phyloP scores from a whole-genome alignment of 2,888 invertebrate genomes.

The Hypsopygia costalis region DNA sequence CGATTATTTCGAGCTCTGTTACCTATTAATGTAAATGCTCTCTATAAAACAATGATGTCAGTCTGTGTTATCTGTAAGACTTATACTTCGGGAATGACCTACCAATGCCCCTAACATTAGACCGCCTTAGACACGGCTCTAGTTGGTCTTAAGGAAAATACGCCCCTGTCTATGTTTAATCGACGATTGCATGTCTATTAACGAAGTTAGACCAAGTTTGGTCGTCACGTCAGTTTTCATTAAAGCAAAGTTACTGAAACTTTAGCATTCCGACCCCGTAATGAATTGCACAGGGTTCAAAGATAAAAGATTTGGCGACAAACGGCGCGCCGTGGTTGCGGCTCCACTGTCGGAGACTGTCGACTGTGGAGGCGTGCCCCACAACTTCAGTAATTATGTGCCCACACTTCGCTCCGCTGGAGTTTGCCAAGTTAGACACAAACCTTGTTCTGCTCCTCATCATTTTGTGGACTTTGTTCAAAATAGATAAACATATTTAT shows the following conservation, averaged over 20 bases:
- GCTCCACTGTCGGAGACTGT: too few species aligned
- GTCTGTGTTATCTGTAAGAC: too few species aligned
- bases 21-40: too few species aligned
- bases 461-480: not conserved
- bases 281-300: constrained; percentile 1
- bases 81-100: too few species aligned
- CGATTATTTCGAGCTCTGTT: too few species aligned
- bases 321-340: constrained; percentile 1
- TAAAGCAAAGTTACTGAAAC: not conserved
- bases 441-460: constrained; percentile 11
- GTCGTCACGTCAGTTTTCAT: not conserved
- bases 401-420: constrained; percentile 6
- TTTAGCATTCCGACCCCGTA: not conserved
- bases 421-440: constrained; percentile 6
- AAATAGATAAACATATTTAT: too few species aligned
- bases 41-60: too few species aligned
- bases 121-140: too few species aligned
- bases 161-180: not conserved
- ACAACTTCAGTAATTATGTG: constrained; percentile 19
- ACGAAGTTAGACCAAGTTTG: constrained; percentile 1
- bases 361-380: not conserved
- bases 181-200: not conserved
- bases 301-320: constrained; percentile 4
- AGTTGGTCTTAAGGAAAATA: too few species aligned
- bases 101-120: too few species aligned